A percentile compares a stretch with the other conserved stretches of the same genome.
phyloP scores from a whole-genome alignment of 2,888 invertebrate species.

The Hirtodrosophila histrioides region DNA sequence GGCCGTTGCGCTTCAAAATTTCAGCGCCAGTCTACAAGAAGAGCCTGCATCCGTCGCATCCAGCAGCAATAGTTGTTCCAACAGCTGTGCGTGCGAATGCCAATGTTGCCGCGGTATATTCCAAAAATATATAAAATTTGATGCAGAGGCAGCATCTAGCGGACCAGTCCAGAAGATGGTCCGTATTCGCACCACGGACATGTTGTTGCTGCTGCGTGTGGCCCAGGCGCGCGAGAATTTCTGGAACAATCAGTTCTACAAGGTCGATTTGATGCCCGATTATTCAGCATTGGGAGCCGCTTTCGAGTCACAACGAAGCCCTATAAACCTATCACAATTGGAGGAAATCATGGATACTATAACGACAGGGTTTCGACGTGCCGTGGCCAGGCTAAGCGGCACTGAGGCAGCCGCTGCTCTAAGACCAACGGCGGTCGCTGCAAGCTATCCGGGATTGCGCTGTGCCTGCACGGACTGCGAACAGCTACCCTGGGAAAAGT shows the following conservation, averaged over 20 bases:
- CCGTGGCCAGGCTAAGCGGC: slow-evolving; percentile 7
- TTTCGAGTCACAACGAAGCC: not conserved
- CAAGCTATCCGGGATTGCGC: slow-evolving; percentile 17
- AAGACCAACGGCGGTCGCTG: slow-evolving; percentile 13
- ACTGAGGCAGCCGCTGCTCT: slow-evolving; percentile 20
- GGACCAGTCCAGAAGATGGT: slow-evolving; percentile 47
- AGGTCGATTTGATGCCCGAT: slow-evolving; percentile 29
- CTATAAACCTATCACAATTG: slow-evolving; percentile 4
- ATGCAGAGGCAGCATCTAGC: not conserved
- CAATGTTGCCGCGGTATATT: slow-evolving; percentile 39
- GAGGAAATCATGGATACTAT: slow-evolving; percentile 38
- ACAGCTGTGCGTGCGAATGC: slow-evolving; percentile 32
- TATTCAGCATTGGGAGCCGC: slow-evolving; percentile 8
- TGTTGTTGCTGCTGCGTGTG: slow-evolving; percentile 30
- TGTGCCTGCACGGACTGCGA: slow-evolving; percentile 32
- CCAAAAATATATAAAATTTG: slow-evolving; percentile 45
- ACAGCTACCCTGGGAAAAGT: slow-evolving; percentile 32
- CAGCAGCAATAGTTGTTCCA: slow-evolving; percentile 12
- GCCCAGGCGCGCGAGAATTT: slow-evolving; percentile 48
- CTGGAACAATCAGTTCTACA: slow-evolving; percentile 47
- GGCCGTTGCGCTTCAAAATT: slow-evolving; percentile 34
- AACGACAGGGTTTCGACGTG: slow-evolving; percentile 42
- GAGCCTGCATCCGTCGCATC: not conserved
- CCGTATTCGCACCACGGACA: slow-evolving; percentile 38
- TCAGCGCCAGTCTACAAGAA: slow-evolving; percentile 17